Evolutionary conservation across 2,797 vertebrate genomes (phyloP).

Genomic region (Uromys caudimaculatus): DNA sequence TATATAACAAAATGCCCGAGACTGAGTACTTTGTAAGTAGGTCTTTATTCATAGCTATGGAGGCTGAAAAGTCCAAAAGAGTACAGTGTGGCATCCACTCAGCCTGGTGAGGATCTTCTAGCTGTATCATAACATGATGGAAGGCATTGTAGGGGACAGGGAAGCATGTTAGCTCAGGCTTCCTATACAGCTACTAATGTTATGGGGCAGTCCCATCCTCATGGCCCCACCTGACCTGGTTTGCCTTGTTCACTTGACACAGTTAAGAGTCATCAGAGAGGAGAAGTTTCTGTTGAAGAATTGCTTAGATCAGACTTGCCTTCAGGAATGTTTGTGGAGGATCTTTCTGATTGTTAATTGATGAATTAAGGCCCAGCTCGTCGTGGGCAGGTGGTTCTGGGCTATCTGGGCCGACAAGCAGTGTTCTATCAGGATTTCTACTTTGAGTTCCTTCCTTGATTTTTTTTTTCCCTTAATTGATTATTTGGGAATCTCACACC

Average conservation of each 20-base stretch:
- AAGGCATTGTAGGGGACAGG: background rate
- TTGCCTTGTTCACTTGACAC: background rate
- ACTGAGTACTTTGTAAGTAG: background rate
- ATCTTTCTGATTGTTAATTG: background rate
- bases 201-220: background rate
- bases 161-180: background rate
- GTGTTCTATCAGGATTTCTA: background rate
- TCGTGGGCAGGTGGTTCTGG: background rate
- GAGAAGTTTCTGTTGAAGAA: background rate
- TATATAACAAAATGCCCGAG: background rate
- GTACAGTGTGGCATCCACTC: background rate
- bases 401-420: background rate
- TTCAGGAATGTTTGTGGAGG: background rate
- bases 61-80: background rate
- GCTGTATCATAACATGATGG: background rate
- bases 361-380: background rate
- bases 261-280: background rate
- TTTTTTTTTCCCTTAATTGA: background rate
- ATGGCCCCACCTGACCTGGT: background rate
- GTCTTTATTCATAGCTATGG: background rate
- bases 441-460: background rate
- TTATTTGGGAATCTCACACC: background rate
- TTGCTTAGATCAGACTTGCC: background rate
- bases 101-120: background rate
- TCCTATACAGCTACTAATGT: background rate